A percentile compares a stretch with the other conserved stretches of the same genome.
These are phyloP conservation scores for Cherax destructor DNA, from an alignment of 1,140 invertebrate genomes.

Conservation along the genomic window DNA sequence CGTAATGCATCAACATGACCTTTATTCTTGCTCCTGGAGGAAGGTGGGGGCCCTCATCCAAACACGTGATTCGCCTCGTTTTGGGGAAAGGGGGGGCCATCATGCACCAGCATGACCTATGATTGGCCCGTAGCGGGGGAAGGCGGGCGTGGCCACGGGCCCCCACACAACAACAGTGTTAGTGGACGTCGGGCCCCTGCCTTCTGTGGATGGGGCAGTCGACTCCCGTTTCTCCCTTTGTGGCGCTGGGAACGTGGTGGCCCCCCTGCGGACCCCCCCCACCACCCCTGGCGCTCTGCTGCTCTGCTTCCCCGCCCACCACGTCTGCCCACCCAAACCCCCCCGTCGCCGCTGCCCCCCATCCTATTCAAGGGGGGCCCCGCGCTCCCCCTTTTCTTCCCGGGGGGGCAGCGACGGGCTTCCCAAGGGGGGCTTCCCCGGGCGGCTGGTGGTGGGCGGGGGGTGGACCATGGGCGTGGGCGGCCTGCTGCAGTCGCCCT, in stretches of 20 bases:
- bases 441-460: conserved; percentile 6
- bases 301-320: conserved; percentile 14
- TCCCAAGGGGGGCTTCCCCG: background rate
- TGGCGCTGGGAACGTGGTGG: conserved; percentile 64
- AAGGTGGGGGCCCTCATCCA: no score
- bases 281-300: conserved; percentile 20
- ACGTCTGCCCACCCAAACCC: conserved; percentile 14
- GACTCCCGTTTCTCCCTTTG: conserved; percentile 62
- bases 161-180: background rate
- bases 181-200: conserved; percentile 38
- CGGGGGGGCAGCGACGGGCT: background rate
- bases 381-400: background rate
- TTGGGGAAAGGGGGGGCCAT: no score
- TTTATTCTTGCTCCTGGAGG: no score
- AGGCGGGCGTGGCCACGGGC: background rate
- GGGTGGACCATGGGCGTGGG: conserved; percentile 39
- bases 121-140: conserved; percentile 13
- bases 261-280: conserved; percentile 44
- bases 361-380: no score
- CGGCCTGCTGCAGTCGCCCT: conserved; percentile 17
- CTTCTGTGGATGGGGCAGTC: conserved; percentile 63
- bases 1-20: no score
- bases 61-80: no score
- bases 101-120: background rate
- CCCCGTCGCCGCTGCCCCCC: background rate